Percentiles rank a stretch among this genome's conserved stretches.
These are phyloP conservation scores for Eulacestoma nigropectus DNA, from an alignment of 2,113 vertebrate genomes.

Conservation along the genomic window DNA sequence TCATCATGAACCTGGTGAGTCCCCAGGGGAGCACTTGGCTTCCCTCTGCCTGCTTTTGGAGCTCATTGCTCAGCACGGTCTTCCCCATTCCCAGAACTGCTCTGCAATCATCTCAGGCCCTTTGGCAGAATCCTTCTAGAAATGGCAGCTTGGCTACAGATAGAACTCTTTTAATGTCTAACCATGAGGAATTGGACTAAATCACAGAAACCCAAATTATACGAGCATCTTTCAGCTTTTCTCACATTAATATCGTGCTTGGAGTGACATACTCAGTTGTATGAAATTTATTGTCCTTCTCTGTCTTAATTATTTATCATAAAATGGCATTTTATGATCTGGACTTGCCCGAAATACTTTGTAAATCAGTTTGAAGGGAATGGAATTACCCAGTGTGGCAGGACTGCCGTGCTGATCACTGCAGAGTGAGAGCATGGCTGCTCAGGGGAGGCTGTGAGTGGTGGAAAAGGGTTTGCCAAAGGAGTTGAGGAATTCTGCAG, in stretches of 20 bases:
- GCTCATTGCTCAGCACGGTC: not conserved
- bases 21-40: not conserved
- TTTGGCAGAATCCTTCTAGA: not conserved
- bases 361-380: conserved; percentile 47
- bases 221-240: not conserved
- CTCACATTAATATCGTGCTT: conserved; percentile 11
- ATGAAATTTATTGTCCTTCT: conserved; percentile 29
- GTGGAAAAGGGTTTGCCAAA: not conserved
- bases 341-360: conserved; percentile 25
- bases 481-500: not conserved
- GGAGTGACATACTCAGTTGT: not conserved
- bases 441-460: not conserved
- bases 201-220: conserved; percentile 20
- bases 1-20: conserved; percentile 96
- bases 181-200: conserved; percentile 23
- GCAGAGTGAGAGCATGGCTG: not conserved
- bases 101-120: not conserved
- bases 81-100: not conserved
- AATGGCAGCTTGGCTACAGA: not conserved
- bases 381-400: not conserved
- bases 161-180: not conserved
- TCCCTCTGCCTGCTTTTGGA: not conserved
- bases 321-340: conserved; percentile 51
- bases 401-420: not conserved
- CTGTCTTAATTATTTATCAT: conserved; percentile 47